Conservation (phyloP, 1,140 invertebrate genomes). For the Zaprionus ghesquierei region DNA sequence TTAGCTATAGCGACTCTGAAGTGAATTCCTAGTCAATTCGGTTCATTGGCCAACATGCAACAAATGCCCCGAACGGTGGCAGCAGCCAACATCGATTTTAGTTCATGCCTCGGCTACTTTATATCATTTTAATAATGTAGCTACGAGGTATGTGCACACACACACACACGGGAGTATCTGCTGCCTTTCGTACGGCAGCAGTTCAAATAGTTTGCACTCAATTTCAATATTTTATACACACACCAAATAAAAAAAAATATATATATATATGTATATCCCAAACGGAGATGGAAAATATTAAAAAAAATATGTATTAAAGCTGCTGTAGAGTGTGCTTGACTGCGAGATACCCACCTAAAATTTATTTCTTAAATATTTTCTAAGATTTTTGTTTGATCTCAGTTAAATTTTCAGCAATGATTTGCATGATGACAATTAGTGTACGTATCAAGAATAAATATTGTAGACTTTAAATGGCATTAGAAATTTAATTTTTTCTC, state of each 20-base stretch:
- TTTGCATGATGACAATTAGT: too few species aligned
- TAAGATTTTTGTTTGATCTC: background rate
- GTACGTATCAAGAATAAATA: too few species aligned
- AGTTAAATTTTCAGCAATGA: too few species aligned
- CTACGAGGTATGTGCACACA: constrained; percentile 36
- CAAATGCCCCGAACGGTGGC: constrained; percentile 30
- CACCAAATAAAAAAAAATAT: constrained; percentile 12
- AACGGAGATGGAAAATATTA: background rate
- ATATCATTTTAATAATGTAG: constrained; percentile 81
- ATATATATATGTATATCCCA: background rate
- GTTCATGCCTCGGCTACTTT: constrained; percentile 69
- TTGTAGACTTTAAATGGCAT: too few species aligned
- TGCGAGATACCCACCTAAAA: background rate
- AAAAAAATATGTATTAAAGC: constrained; percentile 2
- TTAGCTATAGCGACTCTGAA: background rate
- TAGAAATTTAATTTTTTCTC: too few species aligned
- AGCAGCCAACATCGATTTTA: constrained; percentile 41
- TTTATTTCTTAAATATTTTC: background rate
- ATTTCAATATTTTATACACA: constrained; percentile 77
- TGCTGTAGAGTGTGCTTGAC: background rate
- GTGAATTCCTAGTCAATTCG: constrained; percentile 23
- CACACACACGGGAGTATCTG: background rate
- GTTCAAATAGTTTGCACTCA: constrained; percentile 79
- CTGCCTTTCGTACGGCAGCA: constrained; percentile 24
- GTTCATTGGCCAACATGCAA: constrained; percentile 73